A percentile compares a stretch with the other conserved stretches of the same genome.
phyloP scores from a whole-genome alignment of 2,797 vertebrate genomes.

The Poecilia velifera region DNA sequence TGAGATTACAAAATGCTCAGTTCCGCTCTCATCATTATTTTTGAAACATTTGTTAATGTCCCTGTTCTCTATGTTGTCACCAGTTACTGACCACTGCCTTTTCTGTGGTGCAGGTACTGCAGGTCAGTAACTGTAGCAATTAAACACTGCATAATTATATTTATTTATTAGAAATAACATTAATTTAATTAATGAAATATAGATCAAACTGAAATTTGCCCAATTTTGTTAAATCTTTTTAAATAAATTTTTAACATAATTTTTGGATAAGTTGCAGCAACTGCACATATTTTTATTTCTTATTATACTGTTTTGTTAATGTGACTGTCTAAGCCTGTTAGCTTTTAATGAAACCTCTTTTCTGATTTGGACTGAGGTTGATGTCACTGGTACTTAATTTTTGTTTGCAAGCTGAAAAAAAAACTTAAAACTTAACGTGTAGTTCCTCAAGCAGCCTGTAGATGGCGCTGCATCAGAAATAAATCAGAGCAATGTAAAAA shows the following conservation, averaged over 20 bases:
- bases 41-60: not conserved
- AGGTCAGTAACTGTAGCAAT: not conserved
- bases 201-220: not conserved
- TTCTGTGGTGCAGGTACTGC: not conserved
- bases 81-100: not conserved
- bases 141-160: not conserved
- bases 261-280: not conserved
- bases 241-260: not conserved
- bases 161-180: not conserved
- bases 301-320: not conserved
- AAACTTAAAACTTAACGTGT: not conserved
- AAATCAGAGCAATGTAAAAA: not conserved
- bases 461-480: not conserved
- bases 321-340: not conserved
- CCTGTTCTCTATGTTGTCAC: not conserved
- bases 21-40: not conserved
- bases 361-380: not conserved
- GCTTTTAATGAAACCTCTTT: not conserved
- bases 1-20: not conserved
- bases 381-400: not conserved
- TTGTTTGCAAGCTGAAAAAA: not conserved
- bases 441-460: not conserved
- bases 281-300: not conserved
- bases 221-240: not conserved
- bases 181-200: not conserved